Conservation (phyloP, 2,797 vertebrate genomes). For the Furcifer pardalis region DNA sequence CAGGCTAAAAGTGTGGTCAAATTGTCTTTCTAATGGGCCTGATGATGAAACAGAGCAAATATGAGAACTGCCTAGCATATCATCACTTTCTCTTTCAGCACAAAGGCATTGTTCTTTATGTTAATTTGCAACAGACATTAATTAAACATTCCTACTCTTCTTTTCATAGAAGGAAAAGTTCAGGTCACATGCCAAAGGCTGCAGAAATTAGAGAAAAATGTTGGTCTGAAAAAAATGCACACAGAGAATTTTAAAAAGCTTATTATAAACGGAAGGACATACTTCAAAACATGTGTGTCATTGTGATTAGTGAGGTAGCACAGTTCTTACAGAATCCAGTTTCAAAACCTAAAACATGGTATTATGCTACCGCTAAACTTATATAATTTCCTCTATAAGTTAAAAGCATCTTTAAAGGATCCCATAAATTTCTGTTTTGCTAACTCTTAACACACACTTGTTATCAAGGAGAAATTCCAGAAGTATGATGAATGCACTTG, state of each 20-base stretch:
- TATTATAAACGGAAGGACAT: background rate
- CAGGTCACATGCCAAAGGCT: background rate
- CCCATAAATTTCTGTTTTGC: constrained; percentile 30
- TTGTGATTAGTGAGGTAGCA: background rate
- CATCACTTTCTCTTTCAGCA: constrained; percentile 7
- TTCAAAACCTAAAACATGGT: background rate
- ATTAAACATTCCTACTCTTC: background rate
- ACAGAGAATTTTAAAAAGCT: background rate
- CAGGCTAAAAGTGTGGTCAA: no score
- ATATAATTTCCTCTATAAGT: constrained; percentile 1
- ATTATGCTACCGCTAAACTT: constrained; percentile 22
- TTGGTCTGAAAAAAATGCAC: background rate
- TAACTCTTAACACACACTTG: constrained; percentile 38
- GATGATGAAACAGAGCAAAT: background rate
- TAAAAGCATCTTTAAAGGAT: constrained; percentile 15
- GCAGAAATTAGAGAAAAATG: background rate
- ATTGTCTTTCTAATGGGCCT: background rate
- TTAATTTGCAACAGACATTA: constrained; percentile 14
- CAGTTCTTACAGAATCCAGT: constrained; percentile 17
- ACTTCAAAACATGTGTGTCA: background rate
- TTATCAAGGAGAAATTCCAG: constrained; percentile 24
- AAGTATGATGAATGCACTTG: background rate
- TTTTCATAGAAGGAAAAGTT: background rate
- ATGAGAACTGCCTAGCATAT: background rate
- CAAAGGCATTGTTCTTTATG: background rate